phyloP scores from a whole-genome alignment of 2,888 invertebrate genomes.

The Tachina grossa region DNA sequence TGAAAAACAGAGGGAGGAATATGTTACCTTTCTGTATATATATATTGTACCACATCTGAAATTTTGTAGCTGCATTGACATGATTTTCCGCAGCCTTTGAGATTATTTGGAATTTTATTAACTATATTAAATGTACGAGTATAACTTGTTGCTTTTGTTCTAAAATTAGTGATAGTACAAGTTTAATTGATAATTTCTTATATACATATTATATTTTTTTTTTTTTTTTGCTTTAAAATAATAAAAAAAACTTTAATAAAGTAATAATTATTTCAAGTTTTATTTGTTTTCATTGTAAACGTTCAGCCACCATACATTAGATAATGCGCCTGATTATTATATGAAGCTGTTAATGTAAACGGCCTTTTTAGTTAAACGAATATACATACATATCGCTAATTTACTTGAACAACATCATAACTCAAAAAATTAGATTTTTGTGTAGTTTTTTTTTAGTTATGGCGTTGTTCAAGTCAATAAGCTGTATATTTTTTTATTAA shows the following conservation, averaged over 20 bases:
- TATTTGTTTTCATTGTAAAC: constrained; percentile 24
- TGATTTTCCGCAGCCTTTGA: no score
- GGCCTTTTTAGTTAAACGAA: background rate
- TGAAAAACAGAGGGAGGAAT: no score
- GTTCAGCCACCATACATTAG: constrained; percentile 7
- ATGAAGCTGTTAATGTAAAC: constrained; percentile 1
- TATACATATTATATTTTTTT: background rate
- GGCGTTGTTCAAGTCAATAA: no score
- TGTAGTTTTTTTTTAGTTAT: no score
- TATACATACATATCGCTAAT: no score
- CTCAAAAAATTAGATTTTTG: no score
- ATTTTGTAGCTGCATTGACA: no score
- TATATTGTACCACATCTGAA: no score
- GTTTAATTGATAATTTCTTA: constrained; percentile 13
- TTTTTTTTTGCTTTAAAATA: background rate
- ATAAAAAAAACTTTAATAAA: background rate
- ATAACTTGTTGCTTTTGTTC: background rate
- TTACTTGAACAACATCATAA: no score
- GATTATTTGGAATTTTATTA: background rate
- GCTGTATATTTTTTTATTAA: no score
- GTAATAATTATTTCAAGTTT: constrained; percentile 15
- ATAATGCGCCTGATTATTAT: constrained; percentile 26
- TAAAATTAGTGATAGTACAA: no score
- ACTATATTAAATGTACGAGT: background rate
- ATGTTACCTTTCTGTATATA: no score